These are phyloP conservation scores for Aphaenogaster floridana DNA, from an alignment of 1,140 invertebrate species.

Conservation along the genomic window DNA sequence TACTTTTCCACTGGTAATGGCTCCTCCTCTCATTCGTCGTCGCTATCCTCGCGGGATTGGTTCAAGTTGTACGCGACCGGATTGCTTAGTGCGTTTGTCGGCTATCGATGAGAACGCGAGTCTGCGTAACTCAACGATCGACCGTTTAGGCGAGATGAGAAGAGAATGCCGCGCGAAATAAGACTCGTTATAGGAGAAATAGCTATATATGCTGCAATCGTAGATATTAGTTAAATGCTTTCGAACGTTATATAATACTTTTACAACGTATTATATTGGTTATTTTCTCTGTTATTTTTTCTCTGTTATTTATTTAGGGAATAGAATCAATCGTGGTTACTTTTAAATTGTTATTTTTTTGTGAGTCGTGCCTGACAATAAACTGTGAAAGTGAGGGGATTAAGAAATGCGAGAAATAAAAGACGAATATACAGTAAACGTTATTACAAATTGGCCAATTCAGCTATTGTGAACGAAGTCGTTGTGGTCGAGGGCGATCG, in stretches of 20 bases:
- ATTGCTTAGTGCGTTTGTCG: conserved; percentile 70
- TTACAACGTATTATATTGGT: neutral
- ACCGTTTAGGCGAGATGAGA: neutral
- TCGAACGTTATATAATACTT: neutral
- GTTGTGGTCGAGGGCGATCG: conserved; percentile 22
- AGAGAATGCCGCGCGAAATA: neutral
- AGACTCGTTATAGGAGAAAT: neutral
- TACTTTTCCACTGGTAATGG: conserved; percentile 70
- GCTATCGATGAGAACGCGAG: conserved; percentile 38
- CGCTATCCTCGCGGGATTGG: conserved; percentile 70
- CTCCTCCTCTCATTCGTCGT: conserved; percentile 61
- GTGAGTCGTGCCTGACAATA: neutral
- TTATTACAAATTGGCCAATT: conserved; percentile 24
- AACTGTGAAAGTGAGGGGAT: neutral
- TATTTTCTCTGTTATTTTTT: neutral
- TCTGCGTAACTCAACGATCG: conserved; percentile 44
- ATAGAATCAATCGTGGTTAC: neutral
- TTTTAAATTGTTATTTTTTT: conserved; percentile 8
- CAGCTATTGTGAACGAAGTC: conserved; percentile 6
- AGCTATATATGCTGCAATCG: neutral
- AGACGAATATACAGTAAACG: neutral
- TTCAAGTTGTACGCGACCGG: conserved; percentile 75
- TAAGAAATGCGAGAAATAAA: neutral
- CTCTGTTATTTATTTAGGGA: neutral
- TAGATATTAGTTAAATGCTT: neutral